Evolutionary conservation across 2,113 vertebrate genomes (phyloP).

Genomic region (Barbus barbus): DNA sequence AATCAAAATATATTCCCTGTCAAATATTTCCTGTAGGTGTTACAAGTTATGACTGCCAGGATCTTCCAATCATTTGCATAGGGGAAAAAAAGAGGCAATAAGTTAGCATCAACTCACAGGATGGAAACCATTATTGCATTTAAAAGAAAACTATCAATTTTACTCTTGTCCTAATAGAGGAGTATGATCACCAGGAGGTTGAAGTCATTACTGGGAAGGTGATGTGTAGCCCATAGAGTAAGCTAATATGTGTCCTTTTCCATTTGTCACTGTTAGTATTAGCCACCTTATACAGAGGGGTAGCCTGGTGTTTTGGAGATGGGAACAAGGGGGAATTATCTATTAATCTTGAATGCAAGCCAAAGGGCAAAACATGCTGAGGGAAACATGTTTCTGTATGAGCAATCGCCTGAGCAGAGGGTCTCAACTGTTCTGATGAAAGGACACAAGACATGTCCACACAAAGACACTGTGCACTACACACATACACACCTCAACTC

Average conservation of each 20-base stretch:
- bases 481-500: neutral
- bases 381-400: conserved; percentile 24
- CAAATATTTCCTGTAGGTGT: conserved; percentile 47
- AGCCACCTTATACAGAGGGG: conserved; percentile 53
- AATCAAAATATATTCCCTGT: conserved; percentile 47
- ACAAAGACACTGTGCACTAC: neutral
- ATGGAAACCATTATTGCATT: conserved; percentile 73
- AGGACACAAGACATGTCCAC: conserved; percentile 1
- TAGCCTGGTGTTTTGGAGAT: conserved; percentile 47
- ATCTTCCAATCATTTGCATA: neutral
- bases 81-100: conserved; percentile 52
- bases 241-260: conserved; percentile 73
- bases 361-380: conserved; percentile 46
- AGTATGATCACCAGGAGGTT: conserved; percentile 72
- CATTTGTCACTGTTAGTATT: conserved; percentile 69
- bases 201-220: conserved; percentile 74
- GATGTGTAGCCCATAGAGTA: conserved; percentile 63
- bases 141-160: conserved; percentile 77
- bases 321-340: conserved; percentile 46
- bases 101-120: conserved; percentile 60
- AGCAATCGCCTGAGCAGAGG: conserved; percentile 14
- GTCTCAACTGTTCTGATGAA: neutral
- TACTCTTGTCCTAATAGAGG: conserved; percentile 72
- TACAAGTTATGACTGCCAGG: conserved; percentile 46
- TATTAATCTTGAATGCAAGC: conserved; percentile 62